These are phyloP conservation scores for Bathynomus jamesi DNA, from an alignment of 1,140 invertebrate species.

Conservation along the genomic window DNA sequence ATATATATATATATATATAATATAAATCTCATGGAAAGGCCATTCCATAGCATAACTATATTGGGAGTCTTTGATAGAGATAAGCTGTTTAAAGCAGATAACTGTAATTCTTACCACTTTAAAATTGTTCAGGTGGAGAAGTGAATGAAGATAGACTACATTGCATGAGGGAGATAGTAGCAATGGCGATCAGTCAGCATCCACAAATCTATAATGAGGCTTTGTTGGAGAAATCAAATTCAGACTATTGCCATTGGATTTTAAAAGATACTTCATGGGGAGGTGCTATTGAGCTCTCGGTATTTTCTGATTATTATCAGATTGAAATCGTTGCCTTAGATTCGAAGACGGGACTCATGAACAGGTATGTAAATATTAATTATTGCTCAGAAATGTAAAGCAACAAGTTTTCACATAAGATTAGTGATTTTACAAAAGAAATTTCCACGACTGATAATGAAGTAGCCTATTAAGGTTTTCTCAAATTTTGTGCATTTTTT, in stretches of 20 bases:
- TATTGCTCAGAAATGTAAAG: background rate
- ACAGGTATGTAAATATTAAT: constrained; percentile 42
- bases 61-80: no score
- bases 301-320: constrained; percentile 78
- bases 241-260: constrained; percentile 83
- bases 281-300: constrained; percentile 85
- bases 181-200: background rate
- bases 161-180: background rate
- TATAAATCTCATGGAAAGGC: no score
- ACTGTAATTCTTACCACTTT: no score
- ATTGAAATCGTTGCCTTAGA: constrained; percentile 91
- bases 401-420: no score
- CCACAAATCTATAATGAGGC: constrained; percentile 51
- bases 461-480: background rate
- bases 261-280: constrained; percentile 65
- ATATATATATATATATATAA: no score
- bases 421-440: no score
- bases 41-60: no score
- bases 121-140: no score
- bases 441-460: no score
- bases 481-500: constrained; percentile 36
- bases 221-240: constrained; percentile 74
- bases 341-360: constrained; percentile 78
- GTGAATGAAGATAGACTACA: background rate
- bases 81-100: no score